These are phyloP conservation scores for Paramacrobiotus metropolitanus DNA, from an alignment of 1,140 invertebrate species.

Conservation along the genomic window DNA sequence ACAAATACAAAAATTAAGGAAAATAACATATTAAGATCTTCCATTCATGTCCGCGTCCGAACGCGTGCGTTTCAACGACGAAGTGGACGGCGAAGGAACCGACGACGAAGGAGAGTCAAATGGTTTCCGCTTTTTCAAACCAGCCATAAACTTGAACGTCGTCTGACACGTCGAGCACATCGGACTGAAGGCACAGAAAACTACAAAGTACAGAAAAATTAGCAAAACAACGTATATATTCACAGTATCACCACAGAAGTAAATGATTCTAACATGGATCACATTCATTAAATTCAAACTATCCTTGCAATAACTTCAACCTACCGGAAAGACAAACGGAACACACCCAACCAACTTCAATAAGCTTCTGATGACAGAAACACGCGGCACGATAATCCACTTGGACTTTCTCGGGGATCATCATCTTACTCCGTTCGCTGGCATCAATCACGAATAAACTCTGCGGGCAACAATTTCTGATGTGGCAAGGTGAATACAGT, in stretches of 20 bases:
- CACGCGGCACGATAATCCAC: conserved; percentile 89
- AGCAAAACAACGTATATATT: conserved; percentile 7
- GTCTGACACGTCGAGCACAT: conserved; percentile 91
- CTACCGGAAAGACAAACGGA: conserved; percentile 86
- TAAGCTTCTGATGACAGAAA: conserved; percentile 86
- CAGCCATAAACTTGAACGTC: neutral
- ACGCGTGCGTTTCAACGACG: no score
- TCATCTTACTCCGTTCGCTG: conserved; percentile 48
- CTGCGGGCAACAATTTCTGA: conserved; percentile 30
- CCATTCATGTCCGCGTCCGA: no score
- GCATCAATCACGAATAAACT: conserved; percentile 81
- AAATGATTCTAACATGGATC: conserved; percentile 1
- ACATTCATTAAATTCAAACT: no score
- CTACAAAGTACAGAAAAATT: conserved; percentile 33
- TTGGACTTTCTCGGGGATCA: conserved; percentile 61
- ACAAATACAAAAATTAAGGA: no score
- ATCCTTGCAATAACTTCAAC: no score
- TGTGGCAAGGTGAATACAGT: no score
- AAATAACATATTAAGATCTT: no score
- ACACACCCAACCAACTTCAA: conserved; percentile 88
- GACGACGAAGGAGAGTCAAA: neutral
- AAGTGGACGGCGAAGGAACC: neutral
- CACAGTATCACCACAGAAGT: conserved; percentile 8
- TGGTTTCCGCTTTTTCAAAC: neutral
- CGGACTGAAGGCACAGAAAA: conserved; percentile 89